These are phyloP conservation scores for Melanocharis versteri DNA, from an alignment of 2,113 vertebrate species.

Conservation along the genomic window DNA sequence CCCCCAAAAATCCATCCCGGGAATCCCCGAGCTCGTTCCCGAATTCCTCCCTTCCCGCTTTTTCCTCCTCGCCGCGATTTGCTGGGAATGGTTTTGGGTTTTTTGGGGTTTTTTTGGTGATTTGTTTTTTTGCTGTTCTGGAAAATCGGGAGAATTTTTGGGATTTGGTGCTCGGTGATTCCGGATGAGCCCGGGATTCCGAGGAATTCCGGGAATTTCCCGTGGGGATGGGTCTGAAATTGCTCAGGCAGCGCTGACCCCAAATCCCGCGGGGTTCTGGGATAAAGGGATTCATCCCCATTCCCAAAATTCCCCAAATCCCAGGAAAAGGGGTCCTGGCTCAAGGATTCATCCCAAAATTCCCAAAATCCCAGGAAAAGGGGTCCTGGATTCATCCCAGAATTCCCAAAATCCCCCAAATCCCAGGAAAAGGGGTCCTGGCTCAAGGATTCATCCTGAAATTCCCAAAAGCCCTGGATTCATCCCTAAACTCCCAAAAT, in stretches of 20 bases:
- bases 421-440: background rate
- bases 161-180: no score
- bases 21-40: no score
- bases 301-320: background rate
- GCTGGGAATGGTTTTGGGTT: background rate
- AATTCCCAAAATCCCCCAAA: no score
- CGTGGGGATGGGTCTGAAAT: background rate
- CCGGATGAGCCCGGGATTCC: background rate
- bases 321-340: background rate
- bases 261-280: background rate
- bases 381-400: no score
- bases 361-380: no score
- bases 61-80: background rate
- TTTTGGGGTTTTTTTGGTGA: no score
- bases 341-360: background rate
- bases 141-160: background rate
- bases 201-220: constrained; percentile 39
- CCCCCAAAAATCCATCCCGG: background rate
- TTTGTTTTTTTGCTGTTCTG: no score
- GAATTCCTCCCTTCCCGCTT: background rate
- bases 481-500: background rate
- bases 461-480: background rate
- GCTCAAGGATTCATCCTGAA: background rate
- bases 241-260: background rate
- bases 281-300: background rate